Conservation (phyloP, 2,888 invertebrate species). For the Erebia epiphron region DNA sequence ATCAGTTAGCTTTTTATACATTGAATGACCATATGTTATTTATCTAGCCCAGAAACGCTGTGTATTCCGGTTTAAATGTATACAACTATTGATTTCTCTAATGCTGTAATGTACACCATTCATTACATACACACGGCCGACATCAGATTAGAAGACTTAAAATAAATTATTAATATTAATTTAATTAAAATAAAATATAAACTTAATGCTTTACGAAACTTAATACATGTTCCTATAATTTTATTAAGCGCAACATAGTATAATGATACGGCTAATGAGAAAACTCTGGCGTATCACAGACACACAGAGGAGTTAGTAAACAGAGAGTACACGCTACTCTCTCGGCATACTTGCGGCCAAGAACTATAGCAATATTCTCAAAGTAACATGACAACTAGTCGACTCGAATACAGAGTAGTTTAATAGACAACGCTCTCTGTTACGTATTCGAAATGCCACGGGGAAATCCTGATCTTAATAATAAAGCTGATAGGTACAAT, state of each 20-base stretch:
- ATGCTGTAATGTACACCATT: too few relatives aligned
- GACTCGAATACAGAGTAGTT: slow-evolving; percentile 66
- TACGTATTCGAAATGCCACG: slow-evolving; percentile 31
- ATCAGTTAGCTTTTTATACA: slow-evolving; percentile 8
- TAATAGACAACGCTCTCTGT: slow-evolving; percentile 35
- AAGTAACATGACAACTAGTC: slow-evolving; percentile 64
- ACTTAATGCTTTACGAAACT: background rate
- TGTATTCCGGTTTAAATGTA: background rate
- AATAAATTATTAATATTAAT: too few relatives aligned
- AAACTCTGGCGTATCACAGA: slow-evolving; percentile 26
- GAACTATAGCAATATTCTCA: slow-evolving; percentile 64
- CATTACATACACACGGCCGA: too few relatives aligned
- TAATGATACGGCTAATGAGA: slow-evolving; percentile 43
- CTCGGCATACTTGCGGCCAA: slow-evolving; percentile 53
- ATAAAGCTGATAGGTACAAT: background rate
- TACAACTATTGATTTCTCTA: background rate
- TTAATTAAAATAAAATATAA: too few relatives aligned
- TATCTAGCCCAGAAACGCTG: slow-evolving; percentile 15
- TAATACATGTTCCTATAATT: background rate
- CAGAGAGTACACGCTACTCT: slow-evolving; percentile 16
- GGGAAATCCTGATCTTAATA: slow-evolving; percentile 14
- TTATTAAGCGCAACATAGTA: slow-evolving; percentile 1
- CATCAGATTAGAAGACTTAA: too few relatives aligned
- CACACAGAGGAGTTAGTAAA: slow-evolving; percentile 8
- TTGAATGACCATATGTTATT: slow-evolving; percentile 13